Conservation (phyloP, 2,888 invertebrate species). For the Macrophya annulata region DNA sequence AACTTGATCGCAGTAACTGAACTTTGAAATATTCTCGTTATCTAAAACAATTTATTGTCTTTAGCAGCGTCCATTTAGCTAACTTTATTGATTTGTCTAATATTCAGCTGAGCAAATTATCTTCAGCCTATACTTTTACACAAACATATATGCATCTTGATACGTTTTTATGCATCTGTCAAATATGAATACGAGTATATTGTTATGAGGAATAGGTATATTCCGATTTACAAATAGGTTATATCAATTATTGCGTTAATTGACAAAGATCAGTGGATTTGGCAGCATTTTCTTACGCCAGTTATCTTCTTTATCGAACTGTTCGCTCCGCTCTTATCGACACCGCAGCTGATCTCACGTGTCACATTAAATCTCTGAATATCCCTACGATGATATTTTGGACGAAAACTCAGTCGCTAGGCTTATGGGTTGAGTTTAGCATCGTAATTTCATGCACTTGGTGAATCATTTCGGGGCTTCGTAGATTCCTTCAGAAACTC, state of each 20-base stretch:
- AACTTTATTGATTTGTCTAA: background rate
- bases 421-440: background rate
- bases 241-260: too few species aligned
- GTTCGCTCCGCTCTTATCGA: background rate
- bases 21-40: background rate
- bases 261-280: too few species aligned
- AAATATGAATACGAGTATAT: background rate
- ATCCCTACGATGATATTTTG: background rate
- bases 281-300: background rate
- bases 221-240: too few species aligned
- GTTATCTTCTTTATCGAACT: constrained; percentile 5
- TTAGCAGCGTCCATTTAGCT: background rate
- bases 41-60: background rate
- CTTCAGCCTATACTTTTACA: background rate
- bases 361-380: background rate
- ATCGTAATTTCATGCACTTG: background rate
- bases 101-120: background rate
- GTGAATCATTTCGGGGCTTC: background rate
- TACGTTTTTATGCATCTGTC: background rate
- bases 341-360: background rate
- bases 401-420: background rate
- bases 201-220: too few species aligned
- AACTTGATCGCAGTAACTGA: background rate
- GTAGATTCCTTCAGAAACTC: background rate
- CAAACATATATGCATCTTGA: background rate